These are phyloP conservation scores for Microcebus lehilahytsara DNA, from an alignment of 2,113 vertebrate genomes.

Conservation along the genomic window DNA sequence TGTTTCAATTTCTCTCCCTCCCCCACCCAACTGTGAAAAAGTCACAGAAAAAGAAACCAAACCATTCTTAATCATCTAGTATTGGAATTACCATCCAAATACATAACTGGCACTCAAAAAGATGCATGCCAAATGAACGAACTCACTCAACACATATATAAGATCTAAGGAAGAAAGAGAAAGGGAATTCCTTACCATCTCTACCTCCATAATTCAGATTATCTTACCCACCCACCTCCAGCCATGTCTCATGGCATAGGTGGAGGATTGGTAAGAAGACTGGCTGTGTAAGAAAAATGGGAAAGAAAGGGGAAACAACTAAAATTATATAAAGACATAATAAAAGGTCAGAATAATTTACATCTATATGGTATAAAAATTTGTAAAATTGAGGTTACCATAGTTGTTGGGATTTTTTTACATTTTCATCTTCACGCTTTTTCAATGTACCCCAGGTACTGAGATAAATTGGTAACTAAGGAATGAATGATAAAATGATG, in stretches of 20 bases:
- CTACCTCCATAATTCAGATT: background rate
- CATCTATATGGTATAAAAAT: background rate
- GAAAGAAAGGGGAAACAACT: background rate
- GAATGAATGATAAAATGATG: slow-evolving; percentile 6
- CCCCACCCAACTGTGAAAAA: background rate
- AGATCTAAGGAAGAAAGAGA: background rate
- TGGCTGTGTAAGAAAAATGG: background rate
- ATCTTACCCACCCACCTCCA: background rate
- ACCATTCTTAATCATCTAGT: background rate
- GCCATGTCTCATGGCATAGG: no score
- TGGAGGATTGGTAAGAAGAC: background rate
- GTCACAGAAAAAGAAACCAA: background rate
- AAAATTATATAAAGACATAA: background rate
- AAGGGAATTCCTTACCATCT: background rate
- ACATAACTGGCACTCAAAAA: background rate
- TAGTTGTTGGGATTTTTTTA: background rate
- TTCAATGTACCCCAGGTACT: background rate
- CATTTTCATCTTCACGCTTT: background rate
- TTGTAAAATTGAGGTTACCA: background rate
- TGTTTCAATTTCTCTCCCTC: background rate
- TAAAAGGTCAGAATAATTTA: background rate
- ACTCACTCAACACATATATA: background rate
- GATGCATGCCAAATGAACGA: background rate
- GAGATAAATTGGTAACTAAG: background rate
- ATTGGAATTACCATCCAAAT: background rate